Percentiles rank a stretch among this genome's conserved stretches.
These are phyloP conservation scores for Antennarius maculatus DNA, from an alignment of 2,797 vertebrate genomes.

Conservation along the genomic window DNA sequence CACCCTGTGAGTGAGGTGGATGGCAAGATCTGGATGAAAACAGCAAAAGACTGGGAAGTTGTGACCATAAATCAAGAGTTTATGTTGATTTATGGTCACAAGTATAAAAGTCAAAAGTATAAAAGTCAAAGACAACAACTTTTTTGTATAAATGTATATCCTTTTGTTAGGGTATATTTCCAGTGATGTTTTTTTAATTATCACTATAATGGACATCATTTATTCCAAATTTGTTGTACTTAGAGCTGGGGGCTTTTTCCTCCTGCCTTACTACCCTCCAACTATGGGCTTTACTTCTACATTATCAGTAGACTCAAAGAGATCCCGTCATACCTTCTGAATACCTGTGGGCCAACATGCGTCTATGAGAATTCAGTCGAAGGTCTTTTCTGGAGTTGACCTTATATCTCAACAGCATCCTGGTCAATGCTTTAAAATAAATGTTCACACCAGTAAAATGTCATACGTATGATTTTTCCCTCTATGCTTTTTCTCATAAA, in stretches of 20 bases:
- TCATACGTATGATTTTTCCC: too few relatives aligned
- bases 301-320: background rate
- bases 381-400: too few relatives aligned
- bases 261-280: background rate
- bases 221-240: too few relatives aligned
- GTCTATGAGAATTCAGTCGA: too few relatives aligned
- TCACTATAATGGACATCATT: too few relatives aligned
- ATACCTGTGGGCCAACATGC: too few relatives aligned
- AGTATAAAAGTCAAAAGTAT: background rate
- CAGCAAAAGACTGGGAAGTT: background rate
- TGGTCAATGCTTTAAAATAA: constrained; percentile 5
- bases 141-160: too few relatives aligned
- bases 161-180: too few relatives aligned
- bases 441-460: background rate
- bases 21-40: background rate
- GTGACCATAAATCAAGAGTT: background rate
- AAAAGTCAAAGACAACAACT: background rate
- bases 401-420: too few relatives aligned
- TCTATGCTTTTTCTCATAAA: background rate
- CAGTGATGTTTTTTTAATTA: too few relatives aligned
- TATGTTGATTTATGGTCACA: background rate
- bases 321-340: too few relatives aligned
- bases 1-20: background rate
- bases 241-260: too few relatives aligned
- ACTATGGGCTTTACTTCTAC: constrained; percentile 3